Evolutionary conservation across 2,113 vertebrate genomes (phyloP).

Genomic region (Rana temporaria): DNA sequence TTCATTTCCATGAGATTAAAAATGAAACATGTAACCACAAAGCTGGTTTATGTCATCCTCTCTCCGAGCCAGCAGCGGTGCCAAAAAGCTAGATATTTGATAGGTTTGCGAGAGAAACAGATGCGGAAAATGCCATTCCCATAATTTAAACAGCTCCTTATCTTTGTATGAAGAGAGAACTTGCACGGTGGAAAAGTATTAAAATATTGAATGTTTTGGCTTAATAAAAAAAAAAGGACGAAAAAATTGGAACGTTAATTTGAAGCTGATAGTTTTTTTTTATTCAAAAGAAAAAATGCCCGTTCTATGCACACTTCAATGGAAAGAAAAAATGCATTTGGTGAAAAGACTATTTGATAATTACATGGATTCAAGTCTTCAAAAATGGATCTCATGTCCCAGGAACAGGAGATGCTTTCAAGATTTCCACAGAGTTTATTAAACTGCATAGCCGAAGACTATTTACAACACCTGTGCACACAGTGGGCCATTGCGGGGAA

Average conservation of each 20-base stretch:
- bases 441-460: too few relatives aligned
- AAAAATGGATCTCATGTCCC: too few relatives aligned
- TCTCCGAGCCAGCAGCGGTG: slow-evolving; percentile 81
- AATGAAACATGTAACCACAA: slow-evolving; percentile 88
- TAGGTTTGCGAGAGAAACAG: slow-evolving; percentile 89
- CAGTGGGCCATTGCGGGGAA: too few relatives aligned
- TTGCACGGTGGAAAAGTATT: neutral
- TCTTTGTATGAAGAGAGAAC: slow-evolving; percentile 69
- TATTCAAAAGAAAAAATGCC: neutral
- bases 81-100: slow-evolving; percentile 91
- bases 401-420: too few relatives aligned
- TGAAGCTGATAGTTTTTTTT: slow-evolving; percentile 77
- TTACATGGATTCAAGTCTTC: too few relatives aligned
- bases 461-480: too few relatives aligned
- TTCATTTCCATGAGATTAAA: slow-evolving; percentile 85
- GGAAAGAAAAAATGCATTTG: slow-evolving; percentile 52
- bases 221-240: slow-evolving; percentile 75
- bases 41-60: slow-evolving; percentile 89
- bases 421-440: too few relatives aligned
- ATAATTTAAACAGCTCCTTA: slow-evolving; percentile 88
- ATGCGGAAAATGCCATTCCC: slow-evolving; percentile 86
- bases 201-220: slow-evolving; percentile 65
- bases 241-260: slow-evolving; percentile 75
- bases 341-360: too few relatives aligned
- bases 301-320: neutral